These are phyloP conservation scores for Ameiurus melas DNA, from an alignment of 2,113 vertebrate genomes.

Conservation along the genomic window DNA sequence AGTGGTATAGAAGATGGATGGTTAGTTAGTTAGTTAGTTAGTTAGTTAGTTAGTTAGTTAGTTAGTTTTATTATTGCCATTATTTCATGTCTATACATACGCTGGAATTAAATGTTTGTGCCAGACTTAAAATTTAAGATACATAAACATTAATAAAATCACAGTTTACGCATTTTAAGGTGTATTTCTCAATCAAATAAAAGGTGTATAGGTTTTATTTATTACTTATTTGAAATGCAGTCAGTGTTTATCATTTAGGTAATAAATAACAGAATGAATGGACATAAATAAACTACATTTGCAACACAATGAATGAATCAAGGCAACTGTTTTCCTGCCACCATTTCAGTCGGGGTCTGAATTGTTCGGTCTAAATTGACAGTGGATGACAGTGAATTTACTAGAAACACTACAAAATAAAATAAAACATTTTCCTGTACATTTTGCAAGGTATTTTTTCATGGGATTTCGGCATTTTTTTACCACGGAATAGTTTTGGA, in stretches of 20 bases:
- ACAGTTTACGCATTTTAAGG: too few species aligned
- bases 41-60: neutral
- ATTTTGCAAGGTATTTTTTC: neutral
- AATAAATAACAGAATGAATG: neutral
- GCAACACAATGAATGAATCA: neutral
- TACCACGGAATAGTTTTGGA: too few species aligned
- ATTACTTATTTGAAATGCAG: neutral
- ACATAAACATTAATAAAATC: neutral
- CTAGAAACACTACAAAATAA: neutral
- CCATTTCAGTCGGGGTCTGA: neutral
- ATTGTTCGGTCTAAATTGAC: neutral
- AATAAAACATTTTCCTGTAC: neutral
- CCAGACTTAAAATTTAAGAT: neutral
- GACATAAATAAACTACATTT: neutral
- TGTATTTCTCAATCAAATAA: neutral
- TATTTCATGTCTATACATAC: neutral
- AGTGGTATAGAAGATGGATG: too few species aligned
- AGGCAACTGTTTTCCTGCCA: neutral
- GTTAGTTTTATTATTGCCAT: neutral
- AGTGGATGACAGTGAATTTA: neutral
- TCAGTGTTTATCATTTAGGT: neutral
- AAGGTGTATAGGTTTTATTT: neutral
- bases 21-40: neutral
- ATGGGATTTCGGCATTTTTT: too few species aligned
- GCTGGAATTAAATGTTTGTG: neutral